Conservation (phyloP, 2,797 vertebrate species). For the Chlorospingus semifuscus region DNA sequence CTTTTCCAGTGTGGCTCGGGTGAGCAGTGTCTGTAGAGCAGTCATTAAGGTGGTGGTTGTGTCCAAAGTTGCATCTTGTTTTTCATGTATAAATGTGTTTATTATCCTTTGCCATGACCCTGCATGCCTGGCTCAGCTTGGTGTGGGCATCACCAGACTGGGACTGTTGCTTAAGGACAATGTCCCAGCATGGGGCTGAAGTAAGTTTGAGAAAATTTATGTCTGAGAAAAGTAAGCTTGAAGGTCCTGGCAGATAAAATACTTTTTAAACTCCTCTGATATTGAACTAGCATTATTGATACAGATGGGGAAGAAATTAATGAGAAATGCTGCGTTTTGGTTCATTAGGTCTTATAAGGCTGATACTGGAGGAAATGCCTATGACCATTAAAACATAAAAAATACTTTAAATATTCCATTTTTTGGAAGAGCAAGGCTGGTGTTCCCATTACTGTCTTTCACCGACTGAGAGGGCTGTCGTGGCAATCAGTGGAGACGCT, state of each 20-base stretch:
- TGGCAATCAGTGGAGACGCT: neutral
- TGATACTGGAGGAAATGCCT: neutral
- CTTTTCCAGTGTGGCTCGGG: neutral
- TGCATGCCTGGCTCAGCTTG: accelerated
- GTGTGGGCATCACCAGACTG: neutral
- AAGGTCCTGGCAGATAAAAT: neutral
- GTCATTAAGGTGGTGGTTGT: neutral
- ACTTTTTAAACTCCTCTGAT: neutral
- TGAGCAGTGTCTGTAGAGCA: neutral
- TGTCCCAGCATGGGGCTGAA: neutral
- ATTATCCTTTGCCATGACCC: neutral
- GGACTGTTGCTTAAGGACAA: neutral
- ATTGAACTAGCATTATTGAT: neutral
- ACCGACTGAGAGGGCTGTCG: neutral
- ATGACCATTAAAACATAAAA: neutral
- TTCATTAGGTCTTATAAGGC: neutral
- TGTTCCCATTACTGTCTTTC: neutral
- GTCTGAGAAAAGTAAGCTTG: neutral
- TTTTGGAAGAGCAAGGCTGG: neutral
- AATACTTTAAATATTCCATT: neutral
- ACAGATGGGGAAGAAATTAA: neutral
- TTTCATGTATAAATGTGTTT: neutral
- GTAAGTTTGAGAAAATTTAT: neutral
- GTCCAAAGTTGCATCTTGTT: neutral
- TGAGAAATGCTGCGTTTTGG: neutral